Percentiles rank a stretch among this genome's conserved stretches.
These are phyloP conservation scores for Erpobdella octoculata DNA, from an alignment of 2,888 invertebrate species.

Conservation along the genomic window DNA sequence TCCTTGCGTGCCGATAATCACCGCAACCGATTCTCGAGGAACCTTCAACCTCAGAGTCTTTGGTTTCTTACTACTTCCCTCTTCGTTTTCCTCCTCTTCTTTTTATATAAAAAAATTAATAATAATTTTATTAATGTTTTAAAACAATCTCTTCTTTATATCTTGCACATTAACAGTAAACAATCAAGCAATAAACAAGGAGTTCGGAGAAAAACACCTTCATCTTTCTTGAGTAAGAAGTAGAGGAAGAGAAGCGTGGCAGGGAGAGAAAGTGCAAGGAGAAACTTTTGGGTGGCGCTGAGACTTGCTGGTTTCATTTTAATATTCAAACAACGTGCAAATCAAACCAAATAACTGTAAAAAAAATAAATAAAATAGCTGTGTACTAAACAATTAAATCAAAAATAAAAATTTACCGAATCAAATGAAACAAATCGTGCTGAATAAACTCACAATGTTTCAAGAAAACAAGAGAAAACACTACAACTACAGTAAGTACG, in stretches of 20 bases:
- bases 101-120: neutral
- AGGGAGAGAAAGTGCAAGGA: slow-evolving; percentile 43
- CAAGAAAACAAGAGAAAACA: neutral
- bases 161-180: too few species aligned
- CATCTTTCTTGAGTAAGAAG: slow-evolving; percentile 40
- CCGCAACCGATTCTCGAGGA: slow-evolving; percentile 50
- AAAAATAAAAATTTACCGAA: too few species aligned
- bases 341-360: too few species aligned
- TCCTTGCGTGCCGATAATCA: slow-evolving; percentile 63
- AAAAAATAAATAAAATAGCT: too few species aligned
- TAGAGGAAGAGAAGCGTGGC: slow-evolving; percentile 42
- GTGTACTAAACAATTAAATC: too few species aligned
- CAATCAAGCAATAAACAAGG: neutral
- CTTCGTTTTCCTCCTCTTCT: neutral
- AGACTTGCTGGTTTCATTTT: slow-evolving; percentile 18
- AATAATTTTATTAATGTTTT: neutral
- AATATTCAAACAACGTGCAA: neutral
- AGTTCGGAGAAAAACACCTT: slow-evolving; percentile 35
- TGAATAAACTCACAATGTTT: too few species aligned
- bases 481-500: too few species aligned
- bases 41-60: slow-evolving; percentile 44
- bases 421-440: too few species aligned
- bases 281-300: slow-evolving; percentile 33
- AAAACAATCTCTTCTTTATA: neutral
- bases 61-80: too few species aligned